Percentiles rank a stretch among this genome's conserved stretches.
Evolutionary conservation across 2,113 vertebrate species (phyloP).

Genomic region (Cheirogaleus medius): DNA sequence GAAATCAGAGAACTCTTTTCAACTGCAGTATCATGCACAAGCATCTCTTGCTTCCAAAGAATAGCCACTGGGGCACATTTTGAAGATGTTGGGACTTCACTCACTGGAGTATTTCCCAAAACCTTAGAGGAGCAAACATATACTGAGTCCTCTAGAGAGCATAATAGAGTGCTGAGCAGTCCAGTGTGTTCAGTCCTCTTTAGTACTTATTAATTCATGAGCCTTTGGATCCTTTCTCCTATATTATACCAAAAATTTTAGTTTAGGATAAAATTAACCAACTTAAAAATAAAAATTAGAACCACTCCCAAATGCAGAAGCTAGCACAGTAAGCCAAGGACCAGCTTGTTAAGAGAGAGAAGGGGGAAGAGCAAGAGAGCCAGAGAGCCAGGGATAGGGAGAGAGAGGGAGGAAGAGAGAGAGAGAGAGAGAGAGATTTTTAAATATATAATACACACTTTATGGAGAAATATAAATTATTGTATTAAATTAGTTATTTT

Average conservation of each 20-base stretch:
- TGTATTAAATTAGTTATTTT: background rate
- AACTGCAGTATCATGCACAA: background rate
- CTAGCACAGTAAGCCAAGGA: background rate
- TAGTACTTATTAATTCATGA: background rate
- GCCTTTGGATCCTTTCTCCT: background rate
- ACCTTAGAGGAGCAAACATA: background rate
- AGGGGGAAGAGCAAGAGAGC: background rate
- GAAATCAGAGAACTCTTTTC: background rate
- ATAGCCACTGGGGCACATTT: background rate
- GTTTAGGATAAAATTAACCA: background rate
- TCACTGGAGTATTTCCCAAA: background rate
- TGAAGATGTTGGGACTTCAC: background rate
- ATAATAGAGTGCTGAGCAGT: background rate
- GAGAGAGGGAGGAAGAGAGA: background rate
- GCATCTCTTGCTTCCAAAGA: background rate
- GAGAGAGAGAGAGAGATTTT: background rate
- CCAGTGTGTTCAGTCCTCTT: background rate
- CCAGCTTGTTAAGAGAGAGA: background rate
- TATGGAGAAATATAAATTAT: background rate
- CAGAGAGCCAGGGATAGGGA: background rate
- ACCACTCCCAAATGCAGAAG: background rate
- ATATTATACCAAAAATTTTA: background rate
- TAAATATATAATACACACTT: background rate
- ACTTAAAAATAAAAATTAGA: background rate
- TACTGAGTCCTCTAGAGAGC: background rate